Base-by-base conservation (phyloP, 2,797 vertebrate genomes). In the Thripadectes ignobilis region DNA sequence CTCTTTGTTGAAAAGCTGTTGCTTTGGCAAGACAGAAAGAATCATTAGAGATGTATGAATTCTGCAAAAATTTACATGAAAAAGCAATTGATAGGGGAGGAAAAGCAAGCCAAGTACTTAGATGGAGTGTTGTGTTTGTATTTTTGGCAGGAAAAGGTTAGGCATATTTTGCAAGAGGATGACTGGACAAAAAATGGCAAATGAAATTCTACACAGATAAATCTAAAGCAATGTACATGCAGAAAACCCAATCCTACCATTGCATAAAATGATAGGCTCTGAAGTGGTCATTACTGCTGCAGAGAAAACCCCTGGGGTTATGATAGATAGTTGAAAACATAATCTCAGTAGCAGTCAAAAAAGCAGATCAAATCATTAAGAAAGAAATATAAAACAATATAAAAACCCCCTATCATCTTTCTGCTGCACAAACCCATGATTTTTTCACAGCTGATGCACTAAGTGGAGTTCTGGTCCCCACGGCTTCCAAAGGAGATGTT, bases 11-110 rank as follows among this genome's bases (percentile, higher is more conserved):
- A 88, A 78, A 92, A 84, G 46, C n/a, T 68, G 20, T 73, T 69
- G 23, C 81, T 94, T 95, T 84, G 85, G 77, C 77, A 87, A 71
- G 92, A 85, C 74, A 88, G 55, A 96, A 89, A 91, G 67, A 69
- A 39, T 54, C 63, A 26, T 30, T 78, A 41, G 38, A 90, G 22
- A 38, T 52, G 10, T 22, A 82, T 54, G 63, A 85, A 76, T 92
- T 79, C 62, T 85, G 38, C 63, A 49, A 41, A 84, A 77, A 43
- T 90, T 76, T 90, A 75, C 4, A 24, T 68, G 41, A 62, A 48
- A 59, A 92, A 83, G 32, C 55, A 39, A 82, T 76, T 59, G 38
- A 52, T n/a, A 46, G 43, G 85, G 46, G 43, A 51, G 10, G 6
- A 91, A 88, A 89, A 74, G 12, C 34, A 93, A 94, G 34, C 15